Evolutionary conservation across 2,888 invertebrate genomes (phyloP).

Genomic region (Rhingia campestris): DNA sequence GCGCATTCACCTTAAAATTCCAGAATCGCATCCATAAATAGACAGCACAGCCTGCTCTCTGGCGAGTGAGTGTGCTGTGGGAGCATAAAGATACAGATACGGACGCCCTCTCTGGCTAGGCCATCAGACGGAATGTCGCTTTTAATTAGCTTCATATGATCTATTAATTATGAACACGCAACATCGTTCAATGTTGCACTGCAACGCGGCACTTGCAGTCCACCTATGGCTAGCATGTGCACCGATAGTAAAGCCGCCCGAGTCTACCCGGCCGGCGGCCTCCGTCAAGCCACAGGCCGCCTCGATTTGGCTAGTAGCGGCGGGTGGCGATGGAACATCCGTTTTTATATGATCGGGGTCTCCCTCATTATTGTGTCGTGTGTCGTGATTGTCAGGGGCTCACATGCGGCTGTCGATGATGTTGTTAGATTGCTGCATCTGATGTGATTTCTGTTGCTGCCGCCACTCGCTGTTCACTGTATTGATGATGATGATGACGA

Average conservation of each 20-base stretch:
- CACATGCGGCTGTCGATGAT: slow-evolving; percentile 35
- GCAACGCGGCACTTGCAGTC: slow-evolving; percentile 4
- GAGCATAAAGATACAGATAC: slow-evolving; percentile 14
- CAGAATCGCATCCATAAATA: slow-evolving; percentile 62
- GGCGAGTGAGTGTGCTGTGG: neutral
- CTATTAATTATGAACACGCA: slow-evolving; percentile 74
- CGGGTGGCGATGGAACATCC: slow-evolving; percentile 55
- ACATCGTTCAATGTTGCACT: slow-evolving; percentile 56
- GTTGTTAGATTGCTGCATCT: slow-evolving; percentile 51
- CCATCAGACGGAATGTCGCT: slow-evolving; percentile 68
- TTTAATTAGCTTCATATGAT: slow-evolving; percentile 73
- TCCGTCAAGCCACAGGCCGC: slow-evolving; percentile 17
- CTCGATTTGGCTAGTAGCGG: slow-evolving; percentile 15
- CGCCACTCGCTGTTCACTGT: slow-evolving; percentile 22
- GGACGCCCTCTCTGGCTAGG: slow-evolving; percentile 60
- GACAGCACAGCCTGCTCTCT: slow-evolving; percentile 17
- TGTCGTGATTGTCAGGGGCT: slow-evolving; percentile 43
- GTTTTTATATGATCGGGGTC: slow-evolving; percentile 60
- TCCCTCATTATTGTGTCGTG: slow-evolving; percentile 63
- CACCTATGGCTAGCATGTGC: slow-evolving; percentile 14
- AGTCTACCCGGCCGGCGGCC: slow-evolving; percentile 8
- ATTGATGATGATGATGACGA: slow-evolving; percentile 54
- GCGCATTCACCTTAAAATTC: slow-evolving; percentile 67
- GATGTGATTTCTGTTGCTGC: slow-evolving; percentile 48
- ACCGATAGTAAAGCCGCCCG: slow-evolving; percentile 1